Conservation (phyloP, 2,888 invertebrate genomes). For the Agrotis puta region DNA sequence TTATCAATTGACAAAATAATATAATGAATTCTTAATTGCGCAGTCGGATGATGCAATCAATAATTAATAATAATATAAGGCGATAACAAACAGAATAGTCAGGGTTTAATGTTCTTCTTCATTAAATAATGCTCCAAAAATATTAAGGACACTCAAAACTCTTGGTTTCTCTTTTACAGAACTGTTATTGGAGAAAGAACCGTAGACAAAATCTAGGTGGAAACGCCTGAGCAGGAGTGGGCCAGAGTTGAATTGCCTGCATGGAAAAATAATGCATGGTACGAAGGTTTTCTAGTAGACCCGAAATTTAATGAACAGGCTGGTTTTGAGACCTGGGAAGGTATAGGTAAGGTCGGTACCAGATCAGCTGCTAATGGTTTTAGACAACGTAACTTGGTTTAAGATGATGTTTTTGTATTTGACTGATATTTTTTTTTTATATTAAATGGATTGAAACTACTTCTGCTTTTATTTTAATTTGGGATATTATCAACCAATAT, state of each 20-base stretch:
- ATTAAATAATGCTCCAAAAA: background rate
- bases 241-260: constrained; percentile 92
- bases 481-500: too few species aligned
- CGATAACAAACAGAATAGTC: too few species aligned
- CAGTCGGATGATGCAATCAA: too few species aligned
- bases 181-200: constrained; percentile 93
- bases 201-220: constrained; percentile 77
- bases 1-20: too few species aligned
- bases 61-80: too few species aligned
- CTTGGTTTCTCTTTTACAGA: constrained; percentile 74
- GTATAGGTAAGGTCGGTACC: constrained; percentile 89
- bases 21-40: too few species aligned
- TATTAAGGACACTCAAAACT: background rate
- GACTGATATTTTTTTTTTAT: constrained; percentile 36
- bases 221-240: constrained; percentile 92
- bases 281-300: constrained; percentile 90
- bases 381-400: constrained; percentile 22
- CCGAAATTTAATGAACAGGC: constrained; percentile 88
- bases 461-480: too few species aligned
- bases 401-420: background rate
- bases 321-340: constrained; percentile 92
- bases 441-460: constrained; percentile 23
- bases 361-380: constrained; percentile 86
- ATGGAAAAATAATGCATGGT: constrained; percentile 79
- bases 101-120: too few species aligned